Evolutionary conservation across 2,113 vertebrate species (phyloP), one percentile per base, ranked within the genome.

Genomic region (Oreochromis spilurus): DNA sequence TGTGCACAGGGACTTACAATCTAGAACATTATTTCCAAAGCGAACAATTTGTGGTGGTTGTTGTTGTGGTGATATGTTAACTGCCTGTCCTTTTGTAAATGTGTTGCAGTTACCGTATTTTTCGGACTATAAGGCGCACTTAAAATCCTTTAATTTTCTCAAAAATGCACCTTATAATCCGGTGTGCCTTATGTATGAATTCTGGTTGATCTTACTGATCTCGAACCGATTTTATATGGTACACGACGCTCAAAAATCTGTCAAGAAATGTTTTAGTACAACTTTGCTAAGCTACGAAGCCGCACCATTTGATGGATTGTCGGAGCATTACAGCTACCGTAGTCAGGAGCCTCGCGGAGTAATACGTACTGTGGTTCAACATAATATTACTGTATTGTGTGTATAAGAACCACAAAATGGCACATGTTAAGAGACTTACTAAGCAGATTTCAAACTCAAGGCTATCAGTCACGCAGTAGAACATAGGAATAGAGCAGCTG

Each of bases 291-390:
- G 14, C 57, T 58, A 58, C 14, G 0, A 9, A 31, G 57, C 57
- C 26, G 0, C 57, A 58, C 57, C 0, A 0, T 26, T 58, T 58
- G 57, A 9, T 58, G 57, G 57, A 31, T 0, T 58, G 8, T 17
- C 0, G 3, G 14, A 58, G 26, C 55, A 31, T 58, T 58, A 58
- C 5, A 26, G 57, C 26, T 58, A 57, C 24, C 0, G 21, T 57
- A 58, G 26, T 58, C 0, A 0, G 26, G 26, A 58, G 57, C 0
- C 57, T 58, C 1, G 14, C 1, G 0, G 57, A 58, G 57, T 58
- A 3, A 31, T 58, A 58, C 0, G 4, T 31, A 58, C 0, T 2
- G 53, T 55, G 14, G 14, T 58, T 58, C 57, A 58, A 17, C 57
- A 58, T 58, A 58, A 31, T 58, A 58, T 58, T 58, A 26, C 26